Evolutionary conservation across 2,113 vertebrate species (phyloP).

Genomic region (Corydoras maculifer): DNA sequence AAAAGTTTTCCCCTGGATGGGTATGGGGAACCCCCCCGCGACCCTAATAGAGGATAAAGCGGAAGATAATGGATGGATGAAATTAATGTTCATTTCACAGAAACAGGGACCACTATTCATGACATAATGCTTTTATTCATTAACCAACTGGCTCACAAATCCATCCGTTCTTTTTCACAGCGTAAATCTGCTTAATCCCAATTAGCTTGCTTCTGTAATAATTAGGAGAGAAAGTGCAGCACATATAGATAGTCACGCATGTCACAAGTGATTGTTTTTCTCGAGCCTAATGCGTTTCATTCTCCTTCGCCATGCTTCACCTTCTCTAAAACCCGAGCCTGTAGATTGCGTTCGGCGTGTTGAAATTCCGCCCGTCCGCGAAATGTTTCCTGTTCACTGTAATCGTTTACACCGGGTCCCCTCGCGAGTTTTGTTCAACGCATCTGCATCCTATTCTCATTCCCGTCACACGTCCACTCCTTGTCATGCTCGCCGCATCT

Average conservation of each 20-base stretch:
- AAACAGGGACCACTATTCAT: slow-evolving; percentile 5
- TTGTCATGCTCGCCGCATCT: slow-evolving; percentile 11
- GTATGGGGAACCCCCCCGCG: no score
- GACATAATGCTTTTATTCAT: slow-evolving; percentile 4
- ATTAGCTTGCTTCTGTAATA: slow-evolving; percentile 21
- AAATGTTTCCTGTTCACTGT: slow-evolving; percentile 22
- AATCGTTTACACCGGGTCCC: slow-evolving; percentile 27
- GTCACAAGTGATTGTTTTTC: slow-evolving; percentile 15
- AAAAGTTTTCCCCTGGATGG: no score
- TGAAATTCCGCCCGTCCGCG: slow-evolving; percentile 5
- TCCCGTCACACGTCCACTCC: slow-evolving; percentile 23
- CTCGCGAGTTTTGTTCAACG: slow-evolving; percentile 10
- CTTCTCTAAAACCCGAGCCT: slow-evolving; percentile 7
- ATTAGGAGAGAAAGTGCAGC: not conserved
- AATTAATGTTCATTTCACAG: not conserved
- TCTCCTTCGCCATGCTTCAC: slow-evolving; percentile 10
- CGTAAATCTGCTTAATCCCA: slow-evolving; percentile 7
- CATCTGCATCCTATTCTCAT: slow-evolving; percentile 41
- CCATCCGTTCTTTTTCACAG: not conserved
- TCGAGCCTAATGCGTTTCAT: slow-evolving; percentile 13
- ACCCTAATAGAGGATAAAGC: no score
- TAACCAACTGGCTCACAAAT: not conserved
- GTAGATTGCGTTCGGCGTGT: slow-evolving; percentile 20
- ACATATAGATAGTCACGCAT: not conserved
- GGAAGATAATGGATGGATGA: no score